phyloP scores from a whole-genome alignment of 2,113 vertebrate genomes.

The Ariopsis seemanni region DNA sequence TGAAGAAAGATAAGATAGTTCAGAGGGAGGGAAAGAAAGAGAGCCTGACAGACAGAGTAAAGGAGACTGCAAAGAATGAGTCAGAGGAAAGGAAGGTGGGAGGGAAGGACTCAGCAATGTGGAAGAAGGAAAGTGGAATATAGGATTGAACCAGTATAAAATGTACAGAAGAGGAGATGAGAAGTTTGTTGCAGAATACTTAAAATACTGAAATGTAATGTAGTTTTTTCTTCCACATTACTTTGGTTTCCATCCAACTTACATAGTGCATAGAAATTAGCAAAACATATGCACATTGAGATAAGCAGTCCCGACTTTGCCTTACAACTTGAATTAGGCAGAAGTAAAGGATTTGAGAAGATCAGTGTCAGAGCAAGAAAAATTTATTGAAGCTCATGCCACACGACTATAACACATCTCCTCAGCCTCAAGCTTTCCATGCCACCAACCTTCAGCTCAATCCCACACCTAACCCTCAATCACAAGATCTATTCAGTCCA shows the following conservation, averaged over 20 bases:
- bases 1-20: not conserved
- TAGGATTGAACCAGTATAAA: conserved; percentile 1
- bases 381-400: not conserved
- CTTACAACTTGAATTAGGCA: not conserved
- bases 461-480: not conserved
- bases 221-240: not conserved
- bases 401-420: not conserved
- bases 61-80: conserved; percentile 39
- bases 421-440: not conserved
- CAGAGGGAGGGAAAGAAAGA: not conserved
- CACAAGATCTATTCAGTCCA: not conserved
- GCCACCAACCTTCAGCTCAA: not conserved
- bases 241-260: not conserved
- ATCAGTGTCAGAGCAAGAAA: not conserved
- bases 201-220: not conserved
- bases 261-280: not conserved
- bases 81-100: conserved; percentile 28
- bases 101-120: conserved; percentile 32
- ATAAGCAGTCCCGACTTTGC: not conserved
- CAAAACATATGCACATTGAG: not conserved
- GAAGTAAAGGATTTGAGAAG: not conserved
- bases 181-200: not conserved
- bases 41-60: conserved; percentile 29
- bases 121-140: conserved; percentile 24
- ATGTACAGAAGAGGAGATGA: not conserved